Percentiles rank a stretch among this genome's conserved stretches.
Conservation (phyloP, 2,797 vertebrate species). For the Allobates femoralis region DNA sequence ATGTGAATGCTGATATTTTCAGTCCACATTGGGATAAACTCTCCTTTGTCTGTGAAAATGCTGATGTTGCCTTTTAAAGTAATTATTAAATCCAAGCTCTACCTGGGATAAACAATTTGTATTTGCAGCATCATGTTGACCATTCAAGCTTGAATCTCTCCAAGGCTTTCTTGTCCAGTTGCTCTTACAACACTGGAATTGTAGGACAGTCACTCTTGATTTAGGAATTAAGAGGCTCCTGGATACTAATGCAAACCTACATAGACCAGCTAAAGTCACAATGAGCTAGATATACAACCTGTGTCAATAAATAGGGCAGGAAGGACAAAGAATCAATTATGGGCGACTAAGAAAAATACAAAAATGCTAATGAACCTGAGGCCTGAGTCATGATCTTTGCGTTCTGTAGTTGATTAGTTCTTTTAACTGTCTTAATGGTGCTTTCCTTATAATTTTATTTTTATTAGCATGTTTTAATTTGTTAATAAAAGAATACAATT, state of each 20-base stretch:
- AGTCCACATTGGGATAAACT: background rate
- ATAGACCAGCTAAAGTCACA: conserved; percentile 44
- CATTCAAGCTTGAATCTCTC: conserved; percentile 45
- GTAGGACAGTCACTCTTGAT: conserved; percentile 52
- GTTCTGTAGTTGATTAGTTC: background rate
- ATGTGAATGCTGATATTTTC: background rate
- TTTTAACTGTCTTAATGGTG: background rate
- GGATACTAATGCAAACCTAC: conserved; percentile 46
- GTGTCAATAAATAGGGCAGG: conserved; percentile 37
- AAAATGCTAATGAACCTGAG: conserved; percentile 7
- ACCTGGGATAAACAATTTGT: conserved; percentile 39
- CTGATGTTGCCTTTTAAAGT: background rate
- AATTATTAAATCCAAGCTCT: conserved; percentile 45
- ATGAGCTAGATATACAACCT: conserved; percentile 36
- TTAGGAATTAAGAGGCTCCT: conserved; percentile 56
- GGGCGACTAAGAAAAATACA: conserved; percentile 10
- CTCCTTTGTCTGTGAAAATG: background rate
- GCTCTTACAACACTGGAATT: conserved; percentile 47
- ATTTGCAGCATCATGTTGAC: conserved; percentile 34
- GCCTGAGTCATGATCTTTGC: background rate
- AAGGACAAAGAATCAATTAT: conserved; percentile 50
- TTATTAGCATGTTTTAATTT: background rate
- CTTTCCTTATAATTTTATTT: background rate
- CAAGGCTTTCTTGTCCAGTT: conserved; percentile 48
- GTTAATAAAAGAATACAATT: background rate